phyloP scores from a whole-genome alignment of 2,113 vertebrate species.

The Tichodroma muraria region DNA sequence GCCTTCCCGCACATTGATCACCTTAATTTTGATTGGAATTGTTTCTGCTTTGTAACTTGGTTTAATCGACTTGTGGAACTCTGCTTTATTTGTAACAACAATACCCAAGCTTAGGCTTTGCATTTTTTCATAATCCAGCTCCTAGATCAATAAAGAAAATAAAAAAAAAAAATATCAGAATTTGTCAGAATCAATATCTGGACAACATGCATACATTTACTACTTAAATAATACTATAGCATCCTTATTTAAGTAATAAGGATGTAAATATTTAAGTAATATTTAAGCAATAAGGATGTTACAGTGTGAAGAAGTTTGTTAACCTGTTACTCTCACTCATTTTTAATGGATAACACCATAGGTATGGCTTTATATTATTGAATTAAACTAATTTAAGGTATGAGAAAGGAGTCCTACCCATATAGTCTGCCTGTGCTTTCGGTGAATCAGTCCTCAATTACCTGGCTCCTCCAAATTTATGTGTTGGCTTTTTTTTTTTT shows the following conservation, averaged over 20 bases:
- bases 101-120: constrained; percentile 61
- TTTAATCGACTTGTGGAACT: constrained; percentile 73
- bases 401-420: neutral
- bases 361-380: neutral
- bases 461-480: neutral
- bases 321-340: neutral
- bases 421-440: neutral
- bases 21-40: constrained; percentile 71
- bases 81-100: constrained; percentile 74
- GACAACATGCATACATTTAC: neutral
- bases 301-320: neutral
- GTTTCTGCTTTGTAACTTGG: constrained; percentile 32
- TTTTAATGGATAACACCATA: neutral
- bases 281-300: neutral
- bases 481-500: neutral
- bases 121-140: constrained; percentile 72
- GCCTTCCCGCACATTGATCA: constrained; percentile 73
- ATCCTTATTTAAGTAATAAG: neutral
- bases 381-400: neutral
- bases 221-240: neutral
- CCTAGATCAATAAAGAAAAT: constrained; percentile 33
- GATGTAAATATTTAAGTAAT: neutral
- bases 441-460: neutral
- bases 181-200: neutral
- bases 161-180: neutral